A percentile compares a stretch with the other conserved stretches of the same genome.
Conservation (phyloP, 2,888 invertebrate genomes). For the Argyra leucocephala region DNA sequence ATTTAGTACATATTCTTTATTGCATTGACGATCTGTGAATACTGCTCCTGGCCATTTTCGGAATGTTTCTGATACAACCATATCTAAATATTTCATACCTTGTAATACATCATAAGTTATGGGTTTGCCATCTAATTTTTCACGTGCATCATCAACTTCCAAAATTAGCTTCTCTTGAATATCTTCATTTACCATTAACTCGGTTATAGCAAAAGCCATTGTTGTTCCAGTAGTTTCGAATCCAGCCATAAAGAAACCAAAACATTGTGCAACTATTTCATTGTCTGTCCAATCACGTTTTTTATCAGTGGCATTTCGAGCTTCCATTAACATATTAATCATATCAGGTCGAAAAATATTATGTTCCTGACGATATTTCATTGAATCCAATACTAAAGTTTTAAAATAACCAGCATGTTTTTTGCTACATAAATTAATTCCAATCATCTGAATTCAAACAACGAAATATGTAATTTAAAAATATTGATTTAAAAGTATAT, state of each 20-base stretch:
- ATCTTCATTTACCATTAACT: slow-evolving; percentile 51
- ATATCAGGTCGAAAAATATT: slow-evolving; percentile 48
- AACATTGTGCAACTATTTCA: slow-evolving; percentile 51
- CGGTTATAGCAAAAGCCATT: slow-evolving; percentile 48
- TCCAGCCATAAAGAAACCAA: slow-evolving; percentile 50
- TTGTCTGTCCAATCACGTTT: slow-evolving; percentile 42
- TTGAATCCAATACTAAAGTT: slow-evolving; percentile 41
- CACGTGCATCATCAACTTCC: slow-evolving; percentile 47
- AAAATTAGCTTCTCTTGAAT: slow-evolving; percentile 47
- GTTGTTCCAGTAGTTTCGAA: slow-evolving; percentile 45
- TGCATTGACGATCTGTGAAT: slow-evolving; percentile 46
- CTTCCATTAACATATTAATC: slow-evolving; percentile 49
- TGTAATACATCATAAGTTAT: slow-evolving; percentile 49
- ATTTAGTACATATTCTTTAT: slow-evolving; percentile 44
- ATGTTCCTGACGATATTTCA: slow-evolving; percentile 43
- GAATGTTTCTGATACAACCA: slow-evolving; percentile 46
- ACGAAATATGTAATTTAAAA: slow-evolving; percentile 8
- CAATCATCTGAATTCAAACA: slow-evolving; percentile 25
- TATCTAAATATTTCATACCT: slow-evolving; percentile 53
- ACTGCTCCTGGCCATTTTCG: slow-evolving; percentile 47
- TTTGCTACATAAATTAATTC: slow-evolving; percentile 36
- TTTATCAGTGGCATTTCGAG: slow-evolving; percentile 30
- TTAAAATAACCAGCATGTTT: slow-evolving; percentile 40
- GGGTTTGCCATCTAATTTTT: slow-evolving; percentile 41
- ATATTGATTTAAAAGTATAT: not conserved